phyloP scores from a whole-genome alignment of 1,140 invertebrate species.

The Campodea augens region DNA sequence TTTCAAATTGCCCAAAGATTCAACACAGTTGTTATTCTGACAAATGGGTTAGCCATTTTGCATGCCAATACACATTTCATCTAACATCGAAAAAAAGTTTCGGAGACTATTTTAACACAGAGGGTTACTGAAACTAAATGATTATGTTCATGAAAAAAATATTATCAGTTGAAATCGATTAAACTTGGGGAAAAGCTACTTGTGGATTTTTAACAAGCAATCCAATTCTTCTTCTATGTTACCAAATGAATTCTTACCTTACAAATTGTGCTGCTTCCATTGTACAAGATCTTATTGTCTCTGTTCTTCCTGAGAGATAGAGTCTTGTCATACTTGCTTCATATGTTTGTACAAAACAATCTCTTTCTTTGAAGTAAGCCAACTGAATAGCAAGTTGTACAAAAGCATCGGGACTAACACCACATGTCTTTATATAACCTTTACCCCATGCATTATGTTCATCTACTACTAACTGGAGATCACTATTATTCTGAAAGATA shows the following conservation, averaged over 20 bases:
- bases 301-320: constrained; percentile 22
- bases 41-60: too few relatives aligned
- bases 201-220: too few relatives aligned
- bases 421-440: constrained; percentile 30
- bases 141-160: constrained; percentile 1
- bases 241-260: too few relatives aligned
- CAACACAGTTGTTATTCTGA: too few relatives aligned
- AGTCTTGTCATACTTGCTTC: constrained; percentile 25
- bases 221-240: too few relatives aligned
- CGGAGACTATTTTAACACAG: too few relatives aligned
- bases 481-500: background rate
- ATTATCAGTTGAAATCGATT: too few relatives aligned
- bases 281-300: constrained; percentile 24
- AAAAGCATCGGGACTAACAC: constrained; percentile 27
- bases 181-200: too few relatives aligned
- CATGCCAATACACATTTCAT: too few relatives aligned
- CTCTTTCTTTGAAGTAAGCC: constrained; percentile 22
- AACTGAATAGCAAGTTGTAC: constrained; percentile 24
- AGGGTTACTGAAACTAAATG: too few relatives aligned
- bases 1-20: too few relatives aligned
- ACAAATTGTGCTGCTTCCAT: constrained; percentile 19
- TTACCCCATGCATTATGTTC: constrained; percentile 18
- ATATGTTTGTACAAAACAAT: constrained; percentile 24
- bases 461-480: background rate
- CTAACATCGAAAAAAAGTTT: too few relatives aligned